These are phyloP conservation scores for Cyclargus thomasi DNA, from an alignment of 1,140 invertebrate species.

Conservation along the genomic window DNA sequence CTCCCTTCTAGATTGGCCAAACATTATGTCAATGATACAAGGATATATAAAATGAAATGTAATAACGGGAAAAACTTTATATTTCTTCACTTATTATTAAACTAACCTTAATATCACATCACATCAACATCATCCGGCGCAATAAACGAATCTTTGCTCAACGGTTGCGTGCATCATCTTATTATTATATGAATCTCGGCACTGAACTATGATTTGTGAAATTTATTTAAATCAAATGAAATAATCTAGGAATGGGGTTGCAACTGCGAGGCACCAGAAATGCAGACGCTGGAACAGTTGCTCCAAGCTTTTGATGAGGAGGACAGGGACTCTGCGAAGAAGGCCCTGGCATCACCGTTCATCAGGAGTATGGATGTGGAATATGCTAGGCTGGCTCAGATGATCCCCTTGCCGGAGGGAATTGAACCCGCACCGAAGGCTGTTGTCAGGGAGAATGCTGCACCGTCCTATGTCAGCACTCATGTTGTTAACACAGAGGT, in stretches of 20 bases:
- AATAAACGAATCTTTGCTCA: no score
- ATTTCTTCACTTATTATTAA: no score
- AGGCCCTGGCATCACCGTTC: constrained; percentile 88
- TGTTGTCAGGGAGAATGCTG: constrained; percentile 81
- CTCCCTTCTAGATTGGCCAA: no score
- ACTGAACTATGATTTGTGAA: no score
- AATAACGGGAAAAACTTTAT: no score
- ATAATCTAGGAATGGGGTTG: constrained; percentile 83
- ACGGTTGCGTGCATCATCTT: no score
- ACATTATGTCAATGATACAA: no score
- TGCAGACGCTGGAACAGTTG: constrained; percentile 88
- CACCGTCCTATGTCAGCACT: constrained; percentile 80
- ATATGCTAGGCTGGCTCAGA: constrained; percentile 88
- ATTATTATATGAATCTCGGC: no score
- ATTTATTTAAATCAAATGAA: no score
- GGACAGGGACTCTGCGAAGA: constrained; percentile 85
- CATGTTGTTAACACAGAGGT: constrained; percentile 30
- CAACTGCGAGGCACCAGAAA: constrained; percentile 83
- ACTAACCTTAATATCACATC: no score
- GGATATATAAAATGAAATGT: no score
- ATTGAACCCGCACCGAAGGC: constrained; percentile 77
- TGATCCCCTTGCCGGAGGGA: constrained; percentile 82
- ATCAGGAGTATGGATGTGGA: constrained; percentile 97
- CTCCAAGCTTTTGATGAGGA: constrained; percentile 93
- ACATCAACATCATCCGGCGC: no score